A percentile compares a stretch with the other conserved stretches of the same genome.
Evolutionary conservation across 2,888 invertebrate genomes (phyloP).

Genomic region (Branchipolynoe longqiensis): DNA sequence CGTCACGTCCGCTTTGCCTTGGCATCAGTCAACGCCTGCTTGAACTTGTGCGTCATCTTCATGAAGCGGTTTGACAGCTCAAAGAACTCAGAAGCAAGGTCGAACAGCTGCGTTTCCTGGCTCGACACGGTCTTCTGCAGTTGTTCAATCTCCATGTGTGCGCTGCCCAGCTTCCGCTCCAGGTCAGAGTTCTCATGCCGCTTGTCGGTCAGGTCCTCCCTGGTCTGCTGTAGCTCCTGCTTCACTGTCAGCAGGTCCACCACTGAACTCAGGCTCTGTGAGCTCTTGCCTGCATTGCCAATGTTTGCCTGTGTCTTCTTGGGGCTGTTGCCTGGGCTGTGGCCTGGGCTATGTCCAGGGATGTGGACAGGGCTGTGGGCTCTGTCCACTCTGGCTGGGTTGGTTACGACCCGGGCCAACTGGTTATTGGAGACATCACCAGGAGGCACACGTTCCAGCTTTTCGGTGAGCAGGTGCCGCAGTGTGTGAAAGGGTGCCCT

Average conservation of each 20-base stretch:
- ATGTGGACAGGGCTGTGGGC: no score
- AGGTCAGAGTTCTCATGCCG: background rate
- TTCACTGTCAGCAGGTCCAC: slow-evolving; percentile 40
- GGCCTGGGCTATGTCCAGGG: no score
- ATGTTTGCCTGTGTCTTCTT: background rate
- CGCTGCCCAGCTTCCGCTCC: slow-evolving; percentile 17
- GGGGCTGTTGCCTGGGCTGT: no score
- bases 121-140: background rate
- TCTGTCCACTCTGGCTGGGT: no score
- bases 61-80: slow-evolving; percentile 57
- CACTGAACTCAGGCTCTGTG: slow-evolving; percentile 28
- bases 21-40: slow-evolving; percentile 38
- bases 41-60: slow-evolving; percentile 57
- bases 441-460: background rate
- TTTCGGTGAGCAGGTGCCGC: background rate
- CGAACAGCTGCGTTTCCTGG: slow-evolving; percentile 36
- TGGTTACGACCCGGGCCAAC: background rate
- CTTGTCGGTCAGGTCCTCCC: background rate
- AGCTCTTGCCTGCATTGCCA: background rate
- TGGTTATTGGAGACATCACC: no score
- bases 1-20: slow-evolving; percentile 5
- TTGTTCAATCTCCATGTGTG: slow-evolving; percentile 15
- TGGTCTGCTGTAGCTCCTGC: slow-evolving; percentile 28
- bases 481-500: slow-evolving; percentile 20
- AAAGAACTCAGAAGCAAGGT: slow-evolving; percentile 51